phyloP scores from a whole-genome alignment of 2,888 invertebrate genomes.

The Synergus itoensis region DNA sequence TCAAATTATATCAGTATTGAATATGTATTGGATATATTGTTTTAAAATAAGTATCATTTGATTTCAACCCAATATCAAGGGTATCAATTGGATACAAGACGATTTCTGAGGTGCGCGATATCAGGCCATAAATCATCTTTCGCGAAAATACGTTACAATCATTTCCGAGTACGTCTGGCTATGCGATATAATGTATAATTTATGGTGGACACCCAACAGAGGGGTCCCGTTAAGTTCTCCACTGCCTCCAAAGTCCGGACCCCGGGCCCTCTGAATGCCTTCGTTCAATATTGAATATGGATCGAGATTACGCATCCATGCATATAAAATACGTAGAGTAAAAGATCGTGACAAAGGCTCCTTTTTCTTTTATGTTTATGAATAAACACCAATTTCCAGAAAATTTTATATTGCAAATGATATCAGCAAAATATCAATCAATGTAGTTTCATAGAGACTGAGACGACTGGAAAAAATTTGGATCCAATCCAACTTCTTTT shows the following conservation, averaged over 20 bases:
- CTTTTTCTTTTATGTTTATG: not conserved
- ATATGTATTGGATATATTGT: not conserved
- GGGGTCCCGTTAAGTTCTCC: slow-evolving; percentile 17
- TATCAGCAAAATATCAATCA: not conserved
- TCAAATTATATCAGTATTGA: not conserved
- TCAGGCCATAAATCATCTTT: slow-evolving; percentile 17
- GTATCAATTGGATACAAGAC: slow-evolving; percentile 9
- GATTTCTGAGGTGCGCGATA: slow-evolving; percentile 17
- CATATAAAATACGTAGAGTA: not conserved
- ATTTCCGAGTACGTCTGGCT: slow-evolving; percentile 10
- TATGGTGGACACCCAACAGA: slow-evolving; percentile 21
- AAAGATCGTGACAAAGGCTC: not conserved
- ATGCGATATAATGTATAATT: slow-evolving; percentile 25
- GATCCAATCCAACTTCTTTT: not conserved
- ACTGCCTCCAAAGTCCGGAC: not conserved
- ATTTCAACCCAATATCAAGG: slow-evolving; percentile 3
- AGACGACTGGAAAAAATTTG: not conserved
- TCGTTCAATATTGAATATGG: not conserved
- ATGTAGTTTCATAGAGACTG: not conserved
- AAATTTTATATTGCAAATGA: too few species aligned
- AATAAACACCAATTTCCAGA: too few species aligned
- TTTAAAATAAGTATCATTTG: not conserved
- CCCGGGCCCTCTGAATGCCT: not conserved
- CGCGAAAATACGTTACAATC: slow-evolving; percentile 21
- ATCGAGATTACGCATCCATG: not conserved